These are phyloP conservation scores for Ceuthmochares aereus DNA, from an alignment of 2,113 vertebrate species.

Conservation along the genomic window DNA sequence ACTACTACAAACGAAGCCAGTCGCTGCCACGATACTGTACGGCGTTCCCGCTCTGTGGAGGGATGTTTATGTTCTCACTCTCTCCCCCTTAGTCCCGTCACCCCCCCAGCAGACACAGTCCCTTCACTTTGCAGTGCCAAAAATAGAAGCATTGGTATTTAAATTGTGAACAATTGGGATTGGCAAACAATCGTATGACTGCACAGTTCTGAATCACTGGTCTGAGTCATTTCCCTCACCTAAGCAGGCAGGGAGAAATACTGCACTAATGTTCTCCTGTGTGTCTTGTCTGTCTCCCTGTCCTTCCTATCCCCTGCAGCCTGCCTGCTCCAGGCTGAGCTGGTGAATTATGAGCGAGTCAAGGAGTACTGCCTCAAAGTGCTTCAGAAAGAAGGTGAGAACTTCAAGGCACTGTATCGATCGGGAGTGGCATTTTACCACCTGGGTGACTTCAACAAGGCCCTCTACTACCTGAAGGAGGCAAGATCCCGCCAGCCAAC, in stretches of 20 bases:
- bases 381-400: conserved; percentile 94
- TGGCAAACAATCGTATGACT: background rate
- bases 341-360: conserved; percentile 98
- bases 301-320: conserved; percentile 71
- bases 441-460: conserved; percentile 96
- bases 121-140: background rate
- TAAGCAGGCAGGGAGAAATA: background rate
- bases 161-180: background rate
- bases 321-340: conserved; percentile 96
- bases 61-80: background rate
- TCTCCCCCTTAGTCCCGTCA: background rate
- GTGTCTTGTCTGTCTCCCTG: background rate
- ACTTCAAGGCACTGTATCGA: conserved; percentile 98
- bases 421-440: conserved; percentile 98
- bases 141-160: background rate
- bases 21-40: background rate
- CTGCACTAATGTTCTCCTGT: background rate
- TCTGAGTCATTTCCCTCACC: conserved; percentile 45
- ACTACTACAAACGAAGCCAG: background rate
- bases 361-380: conserved; percentile 99
- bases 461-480: conserved; percentile 96
- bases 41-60: background rate
- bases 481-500: conserved; percentile 93
- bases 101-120: background rate
- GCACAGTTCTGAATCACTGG: background rate